Evolutionary conservation across 2,888 invertebrate genomes (phyloP).

Genomic region (Caenorhabditis auriculariae): DNA sequence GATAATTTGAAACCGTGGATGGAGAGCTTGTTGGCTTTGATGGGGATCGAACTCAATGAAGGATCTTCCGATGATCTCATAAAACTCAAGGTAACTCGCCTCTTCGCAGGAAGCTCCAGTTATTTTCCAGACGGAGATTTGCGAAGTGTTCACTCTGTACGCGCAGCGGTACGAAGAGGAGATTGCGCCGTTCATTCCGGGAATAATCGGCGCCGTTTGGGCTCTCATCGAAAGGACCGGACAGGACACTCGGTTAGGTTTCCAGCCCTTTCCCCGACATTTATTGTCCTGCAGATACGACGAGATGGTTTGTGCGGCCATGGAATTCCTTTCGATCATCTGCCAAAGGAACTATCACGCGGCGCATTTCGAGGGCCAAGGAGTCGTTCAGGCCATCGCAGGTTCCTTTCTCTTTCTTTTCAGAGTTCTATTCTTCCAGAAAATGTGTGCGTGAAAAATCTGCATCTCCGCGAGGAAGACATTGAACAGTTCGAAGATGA

Average conservation of each 20-base stretch:
- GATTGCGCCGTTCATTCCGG: conserved; percentile 83
- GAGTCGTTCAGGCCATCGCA: conserved; percentile 48
- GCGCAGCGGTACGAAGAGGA: conserved; percentile 98
- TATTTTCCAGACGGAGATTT: conserved; percentile 73
- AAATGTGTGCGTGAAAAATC: conserved; percentile 96
- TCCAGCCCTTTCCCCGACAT: too few relatives aligned
- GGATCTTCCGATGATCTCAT: conserved; percentile 21
- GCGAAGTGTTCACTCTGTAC: conserved; percentile 88
- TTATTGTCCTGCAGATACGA: conserved; percentile 50
- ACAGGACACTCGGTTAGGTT: conserved; percentile 30
- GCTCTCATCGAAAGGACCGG: conserved; percentile 74
- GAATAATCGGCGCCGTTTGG: conserved; percentile 94
- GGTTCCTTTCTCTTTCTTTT: conserved; percentile 3
- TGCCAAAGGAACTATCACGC: conserved; percentile 87
- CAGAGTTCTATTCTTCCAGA: conserved; percentile 72
- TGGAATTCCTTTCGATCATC: conserved; percentile 90
- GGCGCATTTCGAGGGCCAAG: conserved; percentile 40
- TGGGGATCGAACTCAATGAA: conserved; percentile 72
- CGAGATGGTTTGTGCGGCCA: conserved; percentile 82
- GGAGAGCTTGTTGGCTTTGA: conserved; percentile 80
- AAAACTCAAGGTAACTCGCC: conserved; percentile 31
- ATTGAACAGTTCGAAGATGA: conserved; percentile 96
- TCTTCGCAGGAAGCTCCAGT: background rate
- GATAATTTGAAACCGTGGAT: conserved; percentile 93
- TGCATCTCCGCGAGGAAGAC: conserved; percentile 91